A percentile compares a stretch with the other conserved stretches of the same genome.
phyloP scores from a whole-genome alignment of 2,888 invertebrate species.

The Trissolcus japonicus region DNA sequence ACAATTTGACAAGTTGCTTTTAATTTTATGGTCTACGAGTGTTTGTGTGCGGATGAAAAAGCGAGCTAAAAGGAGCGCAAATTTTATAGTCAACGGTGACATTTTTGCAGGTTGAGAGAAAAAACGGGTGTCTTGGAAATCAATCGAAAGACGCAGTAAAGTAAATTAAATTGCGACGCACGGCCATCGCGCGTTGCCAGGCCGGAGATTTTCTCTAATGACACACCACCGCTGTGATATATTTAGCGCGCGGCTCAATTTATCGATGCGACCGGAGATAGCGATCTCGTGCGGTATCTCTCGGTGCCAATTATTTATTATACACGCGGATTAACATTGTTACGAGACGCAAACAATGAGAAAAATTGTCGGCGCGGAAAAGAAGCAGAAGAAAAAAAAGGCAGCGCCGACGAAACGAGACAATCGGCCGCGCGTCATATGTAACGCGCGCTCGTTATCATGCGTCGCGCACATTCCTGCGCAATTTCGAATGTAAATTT shows the following conservation, averaged over 20 bases:
- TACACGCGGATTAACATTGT: constrained; percentile 44
- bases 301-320: constrained; percentile 54
- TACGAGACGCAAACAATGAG: constrained; percentile 25
- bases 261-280: constrained; percentile 47
- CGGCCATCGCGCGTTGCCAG: constrained; percentile 63
- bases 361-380: constrained; percentile 32
- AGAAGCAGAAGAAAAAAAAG: neutral
- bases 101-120: neutral
- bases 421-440: constrained; percentile 45
- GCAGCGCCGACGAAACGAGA: constrained; percentile 12
- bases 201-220: constrained; percentile 53
- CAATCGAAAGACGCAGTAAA: constrained; percentile 66
- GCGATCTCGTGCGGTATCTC: constrained; percentile 50
- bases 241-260: constrained; percentile 60
- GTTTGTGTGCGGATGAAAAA: no score
- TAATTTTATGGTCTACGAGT: no score
- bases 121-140: constrained; percentile 50
- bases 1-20: no score
- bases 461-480: constrained; percentile 37
- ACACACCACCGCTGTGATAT: constrained; percentile 64
- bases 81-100: neutral
- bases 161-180: constrained; percentile 72
- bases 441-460: constrained; percentile 46
- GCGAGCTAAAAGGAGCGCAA: neutral
- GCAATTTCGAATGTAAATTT: constrained; percentile 53